phyloP scores from a whole-genome alignment of 2,797 vertebrate species.

The Pseudocheirus occidentalis region DNA sequence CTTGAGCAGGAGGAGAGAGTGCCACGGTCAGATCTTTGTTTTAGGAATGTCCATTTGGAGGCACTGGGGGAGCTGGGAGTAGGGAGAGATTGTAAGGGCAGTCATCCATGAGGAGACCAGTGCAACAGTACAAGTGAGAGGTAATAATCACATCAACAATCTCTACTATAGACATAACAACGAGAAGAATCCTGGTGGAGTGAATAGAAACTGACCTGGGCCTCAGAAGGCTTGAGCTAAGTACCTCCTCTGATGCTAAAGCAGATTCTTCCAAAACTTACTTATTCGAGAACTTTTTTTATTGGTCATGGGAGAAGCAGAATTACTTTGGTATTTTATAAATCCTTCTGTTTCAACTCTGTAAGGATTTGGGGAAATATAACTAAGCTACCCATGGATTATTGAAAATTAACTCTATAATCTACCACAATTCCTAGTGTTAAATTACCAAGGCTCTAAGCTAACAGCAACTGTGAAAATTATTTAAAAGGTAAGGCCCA shows the following conservation, averaged over 20 bases:
- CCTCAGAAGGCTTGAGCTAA: not conserved
- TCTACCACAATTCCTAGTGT: not conserved
- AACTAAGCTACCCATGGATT: not conserved
- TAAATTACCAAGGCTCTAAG: not conserved
- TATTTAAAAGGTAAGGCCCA: not conserved
- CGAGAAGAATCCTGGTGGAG: not conserved
- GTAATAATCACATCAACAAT: not conserved
- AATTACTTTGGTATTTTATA: not conserved
- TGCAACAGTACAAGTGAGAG: not conserved
- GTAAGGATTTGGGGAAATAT: not conserved
- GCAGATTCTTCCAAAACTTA: not conserved
- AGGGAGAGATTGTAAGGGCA: not conserved
- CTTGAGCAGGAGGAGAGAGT: not conserved
- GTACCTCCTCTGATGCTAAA: not conserved
- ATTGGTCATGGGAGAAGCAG: not conserved
- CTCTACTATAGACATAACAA: not conserved
- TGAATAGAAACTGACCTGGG: not conserved
- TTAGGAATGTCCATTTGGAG: not conserved
- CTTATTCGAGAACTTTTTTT: not conserved
- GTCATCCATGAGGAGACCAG: not conserved
- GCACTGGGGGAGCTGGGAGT: not conserved
- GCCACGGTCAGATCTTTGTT: not conserved
- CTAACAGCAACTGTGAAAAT: not conserved
- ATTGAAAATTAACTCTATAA: not conserved
- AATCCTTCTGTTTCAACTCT: not conserved